These are phyloP conservation scores for Pimpla rufipes DNA, from an alignment of 2,888 invertebrate genomes.

Conservation along the genomic window DNA sequence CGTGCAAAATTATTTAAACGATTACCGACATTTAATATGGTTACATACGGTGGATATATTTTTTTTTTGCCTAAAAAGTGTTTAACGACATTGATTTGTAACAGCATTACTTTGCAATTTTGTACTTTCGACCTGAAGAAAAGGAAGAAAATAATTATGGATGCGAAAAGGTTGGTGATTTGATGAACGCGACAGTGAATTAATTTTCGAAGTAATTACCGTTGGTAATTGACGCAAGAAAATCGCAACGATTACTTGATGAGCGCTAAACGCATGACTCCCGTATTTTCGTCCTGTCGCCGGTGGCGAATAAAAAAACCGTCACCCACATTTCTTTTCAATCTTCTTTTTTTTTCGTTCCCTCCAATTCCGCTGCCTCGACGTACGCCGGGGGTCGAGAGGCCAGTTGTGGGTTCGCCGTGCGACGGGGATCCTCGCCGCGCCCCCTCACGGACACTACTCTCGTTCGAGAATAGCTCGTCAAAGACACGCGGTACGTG, in stretches of 20 bases:
- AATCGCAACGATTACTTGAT: no score
- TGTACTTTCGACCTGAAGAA: no score
- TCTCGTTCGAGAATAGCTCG: slow-evolving; percentile 65
- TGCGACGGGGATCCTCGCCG: background rate
- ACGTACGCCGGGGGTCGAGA: background rate
- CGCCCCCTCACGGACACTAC: slow-evolving; percentile 35
- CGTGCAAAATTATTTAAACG: no score
- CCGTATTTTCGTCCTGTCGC: no score
- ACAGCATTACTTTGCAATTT: background rate
- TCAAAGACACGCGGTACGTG: slow-evolving; percentile 67
- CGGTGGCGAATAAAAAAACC: slow-evolving; percentile 35
- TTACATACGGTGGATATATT: no score
- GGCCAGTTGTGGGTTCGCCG: slow-evolving; percentile 24
- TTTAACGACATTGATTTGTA: background rate
- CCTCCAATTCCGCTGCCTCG: background rate
- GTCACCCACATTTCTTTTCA: background rate
- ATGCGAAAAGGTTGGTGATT: no score
- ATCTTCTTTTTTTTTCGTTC: slow-evolving; percentile 2
- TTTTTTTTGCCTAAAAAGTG: background rate
- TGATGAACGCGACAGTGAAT: no score
- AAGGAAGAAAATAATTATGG: no score
- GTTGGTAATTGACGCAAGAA: no score
- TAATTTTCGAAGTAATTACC: no score
- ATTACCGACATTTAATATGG: no score
- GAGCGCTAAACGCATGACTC: no score